These are phyloP conservation scores for Timema cristinae DNA, from an alignment of 2,888 invertebrate genomes.

Conservation along the genomic window DNA sequence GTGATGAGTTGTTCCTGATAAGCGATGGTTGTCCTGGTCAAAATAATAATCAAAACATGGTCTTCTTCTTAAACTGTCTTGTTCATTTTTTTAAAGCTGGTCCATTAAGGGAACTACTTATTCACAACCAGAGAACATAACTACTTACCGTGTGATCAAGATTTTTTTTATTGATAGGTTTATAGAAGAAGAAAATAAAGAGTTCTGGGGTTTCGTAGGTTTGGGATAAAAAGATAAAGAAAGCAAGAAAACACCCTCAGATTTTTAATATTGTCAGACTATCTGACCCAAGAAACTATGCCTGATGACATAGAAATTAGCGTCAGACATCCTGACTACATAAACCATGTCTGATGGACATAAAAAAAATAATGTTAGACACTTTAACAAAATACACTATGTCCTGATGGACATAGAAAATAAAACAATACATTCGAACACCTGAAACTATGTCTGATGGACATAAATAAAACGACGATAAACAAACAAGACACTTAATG, in stretches of 20 bases:
- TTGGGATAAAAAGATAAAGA: conserved; percentile 1
- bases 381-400: too few relatives aligned
- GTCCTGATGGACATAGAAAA: too few relatives aligned
- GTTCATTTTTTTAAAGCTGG: background rate
- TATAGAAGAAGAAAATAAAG: background rate
- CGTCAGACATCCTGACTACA: too few relatives aligned
- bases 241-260: background rate
- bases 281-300: too few relatives aligned
- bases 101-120: background rate
- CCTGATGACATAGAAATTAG: too few relatives aligned
- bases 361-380: too few relatives aligned
- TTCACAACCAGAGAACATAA: background rate
- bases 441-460: too few relatives aligned
- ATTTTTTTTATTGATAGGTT: background rate
- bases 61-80: conserved; percentile 10
- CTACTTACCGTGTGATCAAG: conserved; percentile 6
- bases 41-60: background rate
- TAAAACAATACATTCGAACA: too few relatives aligned
- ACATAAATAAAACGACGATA: too few relatives aligned
- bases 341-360: too few relatives aligned
- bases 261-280: too few relatives aligned
- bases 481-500: too few relatives aligned
- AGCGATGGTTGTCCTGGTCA: background rate
- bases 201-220: background rate
- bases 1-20: background rate